A percentile compares a stretch with the other conserved stretches of the same genome.
Evolutionary conservation across 2,888 invertebrate genomes (phyloP).

Genomic region (Enchytraeus crypticus): DNA sequence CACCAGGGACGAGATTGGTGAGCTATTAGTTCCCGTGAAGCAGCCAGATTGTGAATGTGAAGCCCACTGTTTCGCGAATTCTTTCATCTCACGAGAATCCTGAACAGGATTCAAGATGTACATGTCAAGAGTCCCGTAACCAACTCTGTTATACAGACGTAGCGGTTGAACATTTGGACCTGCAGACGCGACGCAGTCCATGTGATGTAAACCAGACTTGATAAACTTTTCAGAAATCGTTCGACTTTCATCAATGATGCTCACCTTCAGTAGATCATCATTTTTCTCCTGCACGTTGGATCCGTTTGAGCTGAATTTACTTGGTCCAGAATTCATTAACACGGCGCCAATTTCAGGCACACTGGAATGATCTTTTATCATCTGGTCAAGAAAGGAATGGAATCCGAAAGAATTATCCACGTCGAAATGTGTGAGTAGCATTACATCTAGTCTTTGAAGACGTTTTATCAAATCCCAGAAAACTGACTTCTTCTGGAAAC

Average conservation of each 20-base stretch:
- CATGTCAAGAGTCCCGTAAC: conserved; percentile 79
- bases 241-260: conserved; percentile 75
- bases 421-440: conserved; percentile 81
- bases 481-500: conserved; percentile 76
- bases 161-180: conserved; percentile 69
- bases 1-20: conserved; percentile 70
- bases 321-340: conserved; percentile 67
- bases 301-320: conserved; percentile 51
- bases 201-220: conserved; percentile 66
- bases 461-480: conserved; percentile 96
- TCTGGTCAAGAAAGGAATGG: conserved; percentile 76
- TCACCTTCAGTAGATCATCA: conserved; percentile 59
- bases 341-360: conserved; percentile 87
- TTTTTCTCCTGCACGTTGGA: conserved; percentile 49
- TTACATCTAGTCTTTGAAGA: conserved; percentile 79
- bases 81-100: conserved; percentile 84
- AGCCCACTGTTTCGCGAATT: conserved; percentile 84
- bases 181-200: conserved; percentile 50
- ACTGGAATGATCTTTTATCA: conserved; percentile 52
- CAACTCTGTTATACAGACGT: conserved; percentile 89
- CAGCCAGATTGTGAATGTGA: conserved; percentile 53
- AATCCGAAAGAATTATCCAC: conserved; percentile 84
- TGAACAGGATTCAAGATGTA: conserved; percentile 82
- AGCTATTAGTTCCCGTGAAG: conserved; percentile 61
- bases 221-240: conserved; percentile 76